Base-by-base conservation (phyloP, 2,797 vertebrate species). In the Linurgus olivaceus region DNA sequence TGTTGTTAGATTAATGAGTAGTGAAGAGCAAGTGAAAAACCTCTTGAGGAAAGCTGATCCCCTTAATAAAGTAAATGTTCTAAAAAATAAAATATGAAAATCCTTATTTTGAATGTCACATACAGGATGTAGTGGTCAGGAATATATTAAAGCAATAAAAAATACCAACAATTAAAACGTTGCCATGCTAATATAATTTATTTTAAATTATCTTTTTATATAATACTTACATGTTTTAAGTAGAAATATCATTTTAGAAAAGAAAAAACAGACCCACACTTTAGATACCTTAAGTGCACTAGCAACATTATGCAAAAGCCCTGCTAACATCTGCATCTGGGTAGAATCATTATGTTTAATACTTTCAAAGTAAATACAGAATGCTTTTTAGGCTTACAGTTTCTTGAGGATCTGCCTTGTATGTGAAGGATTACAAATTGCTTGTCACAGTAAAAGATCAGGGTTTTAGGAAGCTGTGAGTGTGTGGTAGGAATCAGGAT, bases 381-480 rank as follows among this genome's bases (percentile, higher is more conserved):
- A 1, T 59, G 50, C 71, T 86, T 93, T 21, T 50, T 74, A 50
- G 16, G 15, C 11, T 91, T 85, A 31, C 15, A 63, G 4, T 73
- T 83, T 79, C 45, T 71, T 71, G 31, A 88, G 26, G 26, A 29
- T 57, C 44, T 76, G 1, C 11, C 10, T 75, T 76, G 26, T 31
- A 14, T 68, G 90, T 90, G 58, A 75, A 88, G 70, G 38, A 77
- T 88, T 62, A 65, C 37, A 25, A 75, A 51, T 57, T 70, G 20
- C 40, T 87, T 90, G 44, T 72, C 54, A 38, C 20, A 42, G 54
- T 61, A 58, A 47, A 93, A 89, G 37, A 44, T 13, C 24, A 63
- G 74, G n/a, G 25, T 87, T 94, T 88, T 79, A 24, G n/a, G 68
- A 66, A 83, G 75, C 50, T 63, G 7, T 71, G 72, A 57, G 9